phyloP scores from a whole-genome alignment of 2,113 vertebrate species.

The Spea multiplicata region DNA sequence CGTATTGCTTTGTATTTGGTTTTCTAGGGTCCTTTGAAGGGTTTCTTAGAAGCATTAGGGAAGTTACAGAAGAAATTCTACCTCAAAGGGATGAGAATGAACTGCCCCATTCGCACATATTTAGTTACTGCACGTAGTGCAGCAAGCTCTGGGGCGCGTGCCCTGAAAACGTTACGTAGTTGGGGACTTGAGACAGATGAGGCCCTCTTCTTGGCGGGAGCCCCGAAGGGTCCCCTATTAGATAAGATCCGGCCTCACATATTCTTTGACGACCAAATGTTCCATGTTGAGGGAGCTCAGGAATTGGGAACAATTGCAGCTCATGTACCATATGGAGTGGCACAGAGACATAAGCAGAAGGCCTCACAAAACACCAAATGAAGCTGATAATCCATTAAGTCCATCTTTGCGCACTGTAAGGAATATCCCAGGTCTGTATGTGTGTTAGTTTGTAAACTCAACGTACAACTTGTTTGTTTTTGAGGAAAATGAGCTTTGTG shows the following conservation, averaged over 20 bases:
- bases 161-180: conserved; percentile 87
- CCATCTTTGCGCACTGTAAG: not conserved
- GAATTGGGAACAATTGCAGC: conserved; percentile 87
- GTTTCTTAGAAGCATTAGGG: conserved; percentile 89
- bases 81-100: conserved; percentile 82
- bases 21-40: conserved; percentile 84
- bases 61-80: conserved; percentile 94
- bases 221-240: conserved; percentile 89
- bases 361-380: conserved; percentile 55
- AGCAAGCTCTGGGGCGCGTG: conserved; percentile 88
- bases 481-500: not conserved
- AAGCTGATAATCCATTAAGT: not conserved
- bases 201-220: conserved; percentile 87
- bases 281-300: conserved; percentile 87
- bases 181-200: conserved; percentile 95
- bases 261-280: conserved; percentile 97
- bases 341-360: conserved; percentile 67
- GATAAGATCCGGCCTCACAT: conserved; percentile 92
- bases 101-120: conserved; percentile 93
- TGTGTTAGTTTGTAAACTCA: not conserved
- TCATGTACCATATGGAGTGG: too few species aligned
- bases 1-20: not conserved
- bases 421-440: not conserved
- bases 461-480: not conserved
- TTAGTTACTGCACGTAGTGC: conserved; percentile 89